Evolutionary conservation across 2,113 vertebrate genomes (phyloP).

Genomic region (Natator depressus): DNA sequence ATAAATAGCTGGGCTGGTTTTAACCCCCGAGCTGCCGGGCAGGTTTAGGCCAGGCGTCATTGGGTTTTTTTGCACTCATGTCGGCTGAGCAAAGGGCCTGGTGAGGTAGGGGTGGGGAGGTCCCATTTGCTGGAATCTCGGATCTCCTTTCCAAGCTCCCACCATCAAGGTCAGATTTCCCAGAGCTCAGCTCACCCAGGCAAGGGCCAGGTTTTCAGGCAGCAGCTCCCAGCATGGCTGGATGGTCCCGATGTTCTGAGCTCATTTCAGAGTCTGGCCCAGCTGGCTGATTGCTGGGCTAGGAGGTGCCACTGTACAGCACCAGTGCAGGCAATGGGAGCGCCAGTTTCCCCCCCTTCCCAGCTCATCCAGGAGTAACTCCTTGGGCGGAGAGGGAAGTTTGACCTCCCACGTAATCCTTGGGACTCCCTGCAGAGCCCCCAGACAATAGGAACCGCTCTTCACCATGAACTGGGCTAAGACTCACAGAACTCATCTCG

Average conservation of each 20-base stretch:
- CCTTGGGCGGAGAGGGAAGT: not conserved
- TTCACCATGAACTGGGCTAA: not conserved
- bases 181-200: not conserved
- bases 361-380: not conserved
- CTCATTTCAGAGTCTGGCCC: not conserved
- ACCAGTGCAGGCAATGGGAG: not conserved
- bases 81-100: not conserved
- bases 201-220: not conserved
- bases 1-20: not conserved
- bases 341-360: not conserved
- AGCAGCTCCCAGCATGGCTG: not conserved
- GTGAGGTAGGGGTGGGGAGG: not conserved
- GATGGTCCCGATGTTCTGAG: not conserved
- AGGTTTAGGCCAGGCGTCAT: not conserved
- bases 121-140: not conserved
- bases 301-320: not conserved
- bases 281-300: not conserved
- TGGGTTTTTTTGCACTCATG: not conserved
- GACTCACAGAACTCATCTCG: not conserved
- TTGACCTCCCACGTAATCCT: not conserved
- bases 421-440: not conserved
- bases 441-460: not conserved
- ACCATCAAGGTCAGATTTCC: not conserved
- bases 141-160: not conserved
- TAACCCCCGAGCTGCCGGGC: not conserved